Conservation (phyloP, 1,140 invertebrate genomes). For the Lanistes nyassanus region DNA sequence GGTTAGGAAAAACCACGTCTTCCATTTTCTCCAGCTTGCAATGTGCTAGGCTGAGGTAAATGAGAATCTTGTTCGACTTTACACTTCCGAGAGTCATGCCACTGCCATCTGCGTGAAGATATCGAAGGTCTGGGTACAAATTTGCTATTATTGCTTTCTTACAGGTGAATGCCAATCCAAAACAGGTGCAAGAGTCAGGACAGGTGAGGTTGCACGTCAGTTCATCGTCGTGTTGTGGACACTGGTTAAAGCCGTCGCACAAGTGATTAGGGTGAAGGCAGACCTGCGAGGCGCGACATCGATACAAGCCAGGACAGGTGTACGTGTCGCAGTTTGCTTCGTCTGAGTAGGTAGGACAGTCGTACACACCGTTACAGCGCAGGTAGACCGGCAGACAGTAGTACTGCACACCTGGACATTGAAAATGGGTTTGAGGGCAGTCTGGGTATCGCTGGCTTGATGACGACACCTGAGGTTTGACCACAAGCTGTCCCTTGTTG, state of each 20-base stretch:
- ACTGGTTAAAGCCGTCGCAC: conserved; percentile 28
- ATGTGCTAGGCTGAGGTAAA: conserved; percentile 13
- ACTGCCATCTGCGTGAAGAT: not conserved
- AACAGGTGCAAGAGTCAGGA: conserved; percentile 18
- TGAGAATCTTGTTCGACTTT: conserved; percentile 7
- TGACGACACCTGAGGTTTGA: too few relatives aligned
- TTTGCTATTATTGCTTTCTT: not conserved
- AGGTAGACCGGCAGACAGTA: conserved; percentile 18
- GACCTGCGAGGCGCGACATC: conserved; percentile 15
- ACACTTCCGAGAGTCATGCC: not conserved
- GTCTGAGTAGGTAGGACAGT: conserved; percentile 19
- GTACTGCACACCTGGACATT: conserved; percentile 7
- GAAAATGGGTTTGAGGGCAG: conserved; percentile 9
- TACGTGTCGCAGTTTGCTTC: conserved; percentile 5
- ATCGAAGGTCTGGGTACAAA: conserved; percentile 1
- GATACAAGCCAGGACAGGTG: conserved; percentile 16
- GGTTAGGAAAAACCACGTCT: conserved; percentile 8
- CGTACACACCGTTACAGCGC: conserved; percentile 14
- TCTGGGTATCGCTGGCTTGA: too few relatives aligned
- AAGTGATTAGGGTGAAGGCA: conserved; percentile 15
- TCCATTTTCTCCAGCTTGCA: not conserved
- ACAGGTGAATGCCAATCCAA: conserved; percentile 22
- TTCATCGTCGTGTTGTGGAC: conserved; percentile 27
- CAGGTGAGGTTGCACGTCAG: conserved; percentile 25
- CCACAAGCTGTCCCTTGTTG: too few relatives aligned